phyloP scores from a whole-genome alignment of 1,140 invertebrate genomes.

The Cyclargus thomasi region DNA sequence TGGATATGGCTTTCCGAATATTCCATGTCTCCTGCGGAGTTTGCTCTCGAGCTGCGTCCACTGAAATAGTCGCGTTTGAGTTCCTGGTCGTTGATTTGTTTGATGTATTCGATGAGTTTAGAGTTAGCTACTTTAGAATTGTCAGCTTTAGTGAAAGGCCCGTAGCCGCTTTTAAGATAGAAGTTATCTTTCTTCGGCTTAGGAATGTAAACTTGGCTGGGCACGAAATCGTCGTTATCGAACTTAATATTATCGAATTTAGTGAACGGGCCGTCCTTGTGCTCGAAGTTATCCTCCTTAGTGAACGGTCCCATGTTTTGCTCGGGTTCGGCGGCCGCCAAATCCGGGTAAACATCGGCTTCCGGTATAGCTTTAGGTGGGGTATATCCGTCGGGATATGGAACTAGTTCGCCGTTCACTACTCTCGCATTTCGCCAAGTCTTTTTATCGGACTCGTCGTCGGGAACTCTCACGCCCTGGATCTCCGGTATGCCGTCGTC shows the following conservation, averaged over 20 bases:
- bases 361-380: conserved; percentile 77
- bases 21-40: conserved; percentile 58
- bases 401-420: conserved; percentile 85
- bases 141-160: conserved; percentile 77
- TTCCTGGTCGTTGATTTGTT: conserved; percentile 79
- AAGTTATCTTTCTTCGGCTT: conserved; percentile 66
- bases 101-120: conserved; percentile 79
- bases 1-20: conserved; percentile 77
- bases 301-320: conserved; percentile 69
- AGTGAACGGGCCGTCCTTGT: conserved; percentile 68
- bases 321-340: conserved; percentile 47
- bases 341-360: conserved; percentile 74
- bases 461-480: conserved; percentile 86
- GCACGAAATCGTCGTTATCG: conserved; percentile 51
- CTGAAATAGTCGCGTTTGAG: conserved; percentile 75
- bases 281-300: conserved; percentile 71
- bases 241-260: conserved; percentile 72
- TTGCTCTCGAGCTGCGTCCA: conserved; percentile 68
- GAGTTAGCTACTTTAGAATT: conserved; percentile 75
- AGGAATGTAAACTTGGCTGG: conserved; percentile 47
- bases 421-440: conserved; percentile 91
- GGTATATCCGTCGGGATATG: conserved; percentile 80
- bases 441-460: conserved; percentile 87
- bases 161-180: conserved; percentile 65
- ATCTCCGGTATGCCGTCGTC: conserved; percentile 85